These are phyloP conservation scores for Zaprionus camerounensis DNA, from an alignment of 1,140 invertebrate genomes.

Conservation along the genomic window DNA sequence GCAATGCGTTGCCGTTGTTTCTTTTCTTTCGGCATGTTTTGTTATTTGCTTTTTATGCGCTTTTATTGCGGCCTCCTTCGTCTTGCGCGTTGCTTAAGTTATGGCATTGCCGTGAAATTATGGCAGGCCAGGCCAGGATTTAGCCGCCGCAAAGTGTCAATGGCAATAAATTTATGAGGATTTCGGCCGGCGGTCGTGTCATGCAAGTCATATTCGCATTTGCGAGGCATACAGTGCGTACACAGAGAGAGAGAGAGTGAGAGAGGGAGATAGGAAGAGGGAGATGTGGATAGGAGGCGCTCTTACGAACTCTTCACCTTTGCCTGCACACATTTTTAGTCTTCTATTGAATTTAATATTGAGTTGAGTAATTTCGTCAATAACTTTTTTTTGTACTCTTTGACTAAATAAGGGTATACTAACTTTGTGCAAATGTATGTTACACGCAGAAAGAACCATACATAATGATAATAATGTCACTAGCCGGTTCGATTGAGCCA, in stretches of 20 bases:
- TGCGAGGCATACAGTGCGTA: background rate
- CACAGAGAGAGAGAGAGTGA: conserved; percentile 4
- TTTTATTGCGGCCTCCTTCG: conserved; percentile 64
- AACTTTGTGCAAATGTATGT: no score
- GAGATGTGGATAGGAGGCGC: background rate
- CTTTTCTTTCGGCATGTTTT: conserved; percentile 40
- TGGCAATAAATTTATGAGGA: conserved; percentile 75
- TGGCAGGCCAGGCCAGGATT: conserved; percentile 54
- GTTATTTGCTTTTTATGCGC: conserved; percentile 72
- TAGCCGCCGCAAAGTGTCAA: conserved; percentile 71
- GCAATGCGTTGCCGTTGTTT: background rate
- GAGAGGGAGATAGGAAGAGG: background rate
- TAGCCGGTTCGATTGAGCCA: no score
- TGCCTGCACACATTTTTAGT: background rate
- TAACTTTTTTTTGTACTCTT: background rate
- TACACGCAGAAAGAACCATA: no score
- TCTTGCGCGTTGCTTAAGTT: conserved; percentile 50
- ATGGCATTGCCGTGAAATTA: conserved; percentile 61
- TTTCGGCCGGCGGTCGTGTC: conserved; percentile 62
- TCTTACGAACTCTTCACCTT: conserved; percentile 36
- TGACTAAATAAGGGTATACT: no score
- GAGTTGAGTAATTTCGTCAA: background rate
- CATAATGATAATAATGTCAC: no score
- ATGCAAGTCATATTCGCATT: conserved; percentile 33
- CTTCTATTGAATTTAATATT: background rate